Base-by-base conservation (phyloP, 2,888 invertebrate species). In the Agrochola lota region DNA sequence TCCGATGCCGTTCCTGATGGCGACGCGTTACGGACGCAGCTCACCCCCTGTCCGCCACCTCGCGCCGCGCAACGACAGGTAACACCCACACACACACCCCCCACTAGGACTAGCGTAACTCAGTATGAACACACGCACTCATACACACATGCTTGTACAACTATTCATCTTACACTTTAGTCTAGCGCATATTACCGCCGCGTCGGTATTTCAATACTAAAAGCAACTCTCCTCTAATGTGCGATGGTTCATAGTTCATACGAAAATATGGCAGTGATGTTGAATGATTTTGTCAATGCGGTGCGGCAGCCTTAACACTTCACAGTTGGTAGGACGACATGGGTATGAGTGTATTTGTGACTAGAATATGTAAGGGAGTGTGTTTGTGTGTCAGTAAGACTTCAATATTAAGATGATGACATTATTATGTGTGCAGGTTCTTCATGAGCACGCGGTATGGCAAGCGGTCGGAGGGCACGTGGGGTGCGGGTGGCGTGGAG, bases 11-110 rank as follows among this genome's bases (percentile, higher is more conserved):
- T 96, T 96, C 88, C 92, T 95, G 84, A 91, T 96, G 88, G 94
- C 94, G 8, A 94, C 95, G 12, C 93, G 96, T 40, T 96, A 95
- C 90, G 96, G 96, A 0, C 93, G 96, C 78, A 95, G 95, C 46
- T 90, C 92, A n/a, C 92, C 91, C 43, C 91, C 92, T 55, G 15
- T 30, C 1, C 90, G 94, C 0, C 85, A 91, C 80, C 90, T 95
- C 77, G 72, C 93, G 2, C 94, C 95, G 1, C 78, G 96, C 49
- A 94, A 93, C 62, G 95, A 95, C 92, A 94, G 95, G 95, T 95
- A 62, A 77, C 26, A 59, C 26, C 20, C 46, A 52, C n/a, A 35
- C 46, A 20, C 17, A 77, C 26, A n/a, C 40, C 60, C 62, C 55
- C 77, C 30, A 57, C 43, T n/a, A n/a, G 15, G 0, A 59, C 49